Conservation (phyloP, 1,140 invertebrate genomes). For the Scaptomyza hsui region DNA sequence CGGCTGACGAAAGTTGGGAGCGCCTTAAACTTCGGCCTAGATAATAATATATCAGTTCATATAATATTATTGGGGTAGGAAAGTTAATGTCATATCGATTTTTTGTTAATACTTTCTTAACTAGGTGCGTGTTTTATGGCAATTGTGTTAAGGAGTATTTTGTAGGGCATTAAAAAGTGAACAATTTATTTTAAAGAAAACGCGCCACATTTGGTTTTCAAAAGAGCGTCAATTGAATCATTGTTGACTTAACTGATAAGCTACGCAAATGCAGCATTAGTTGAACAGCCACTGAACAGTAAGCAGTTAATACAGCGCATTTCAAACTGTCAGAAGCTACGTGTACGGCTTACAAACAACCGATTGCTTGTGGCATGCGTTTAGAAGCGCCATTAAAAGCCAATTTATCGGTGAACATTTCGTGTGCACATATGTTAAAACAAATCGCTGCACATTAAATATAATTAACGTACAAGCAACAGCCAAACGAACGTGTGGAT, state of each 20-base stretch:
- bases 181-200: too few relatives aligned
- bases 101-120: too few relatives aligned
- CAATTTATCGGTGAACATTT: conserved; percentile 22
- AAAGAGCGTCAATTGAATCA: conserved; percentile 11
- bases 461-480: neutral
- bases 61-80: conserved; percentile 16
- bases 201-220: neutral
- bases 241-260: conserved; percentile 50
- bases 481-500: too few relatives aligned
- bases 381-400: conserved; percentile 4
- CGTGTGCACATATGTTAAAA: conserved; percentile 7
- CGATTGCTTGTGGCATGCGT: conserved; percentile 4
- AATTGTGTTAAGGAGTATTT: neutral
- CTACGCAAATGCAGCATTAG: conserved; percentile 18
- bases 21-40: neutral
- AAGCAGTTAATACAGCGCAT: conserved; percentile 4
- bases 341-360: too few relatives aligned
- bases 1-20: neutral
- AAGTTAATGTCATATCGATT: neutral
- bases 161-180: neutral
- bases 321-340: neutral
- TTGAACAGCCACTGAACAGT: conserved; percentile 23
- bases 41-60: conserved; percentile 15
- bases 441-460: conserved; percentile 31
- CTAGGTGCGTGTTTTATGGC: too few relatives aligned